Base-by-base conservation (phyloP, 1,140 invertebrate species). In the Calephelis nemesis region DNA sequence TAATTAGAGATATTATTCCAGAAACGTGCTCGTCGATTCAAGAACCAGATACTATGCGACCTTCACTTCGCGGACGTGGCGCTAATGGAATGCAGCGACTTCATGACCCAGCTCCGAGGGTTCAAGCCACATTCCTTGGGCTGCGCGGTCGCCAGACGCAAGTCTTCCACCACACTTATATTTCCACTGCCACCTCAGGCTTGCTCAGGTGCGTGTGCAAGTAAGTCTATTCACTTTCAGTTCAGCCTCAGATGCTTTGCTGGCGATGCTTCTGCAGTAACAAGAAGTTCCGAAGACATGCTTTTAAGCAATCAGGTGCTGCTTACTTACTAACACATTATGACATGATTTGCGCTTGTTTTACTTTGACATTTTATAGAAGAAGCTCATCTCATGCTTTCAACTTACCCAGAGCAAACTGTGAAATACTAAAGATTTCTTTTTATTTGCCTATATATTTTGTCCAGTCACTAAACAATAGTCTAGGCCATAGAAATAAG, bases 71-170 rank as follows among this genome's bases (percentile, higher is more conserved):
- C 96, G 79, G 97, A 98, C 95, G 97, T 98, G 73, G 96, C 97
- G 85, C 96, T 98, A 79, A 97, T 98, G 96, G 97, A 98, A 95
- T 97, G 96, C 93, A 97, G 96, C 68, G 97, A 98, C 94, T 98
- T 98, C 92, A 98, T 98, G 96, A 97, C 98, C 92, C 97, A 98
- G 93, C 94, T 98, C 83, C 95, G 97, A 79, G 96, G 96, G 93
- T 98, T 98, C 93, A 98, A 98, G 93, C 96, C 97, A 73, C 97
- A 98, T 93, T 97, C 96, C 82, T 93, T 98, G 84, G 97, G 97
- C 85, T 98, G 97, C 93, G 97, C 97, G 76, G 97, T 98, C 77
- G 97, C 97, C 50, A 93, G 97, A 81, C 94, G 97, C 87, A 98
- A 98, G 90, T 97, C 96, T 75, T 98, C 97, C 75, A 98, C 97